A percentile compares a stretch with the other conserved stretches of the same genome.
Conservation (phyloP, 2,888 invertebrate species). For the Dorcus hopei region DNA sequence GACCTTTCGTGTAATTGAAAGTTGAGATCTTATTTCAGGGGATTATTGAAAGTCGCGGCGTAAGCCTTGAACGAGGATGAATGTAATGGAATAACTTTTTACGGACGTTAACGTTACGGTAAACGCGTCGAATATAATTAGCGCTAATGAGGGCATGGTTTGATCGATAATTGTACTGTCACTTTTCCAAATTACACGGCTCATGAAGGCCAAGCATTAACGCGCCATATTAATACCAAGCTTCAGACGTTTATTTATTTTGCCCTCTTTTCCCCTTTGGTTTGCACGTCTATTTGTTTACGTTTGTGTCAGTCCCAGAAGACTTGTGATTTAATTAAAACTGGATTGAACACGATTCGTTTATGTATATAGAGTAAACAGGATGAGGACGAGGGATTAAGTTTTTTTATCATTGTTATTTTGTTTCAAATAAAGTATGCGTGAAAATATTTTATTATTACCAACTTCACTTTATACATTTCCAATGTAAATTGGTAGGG, state of each 20-base stretch:
- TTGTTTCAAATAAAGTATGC: too few species aligned
- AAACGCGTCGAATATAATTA: constrained; percentile 26
- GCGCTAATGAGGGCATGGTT: constrained; percentile 24
- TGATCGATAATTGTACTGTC: constrained; percentile 22
- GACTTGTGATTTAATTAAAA: constrained; percentile 18
- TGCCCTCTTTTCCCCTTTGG: constrained; percentile 7
- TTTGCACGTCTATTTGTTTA: constrained; percentile 12
- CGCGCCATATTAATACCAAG: constrained; percentile 10
- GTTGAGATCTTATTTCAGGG: constrained; percentile 34
- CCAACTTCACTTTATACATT: too few species aligned
- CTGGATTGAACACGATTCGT: constrained; percentile 14
- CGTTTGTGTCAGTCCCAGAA: constrained; percentile 6
- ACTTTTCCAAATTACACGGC: constrained; percentile 5
- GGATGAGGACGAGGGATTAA: too few species aligned
- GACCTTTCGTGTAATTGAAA: constrained; percentile 36
- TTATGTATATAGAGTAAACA: not conserved
- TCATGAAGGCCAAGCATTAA: constrained; percentile 2
- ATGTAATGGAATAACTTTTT: constrained; percentile 27
- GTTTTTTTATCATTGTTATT: too few species aligned
- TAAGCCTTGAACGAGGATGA: constrained; percentile 17
- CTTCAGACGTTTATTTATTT: constrained; percentile 10
- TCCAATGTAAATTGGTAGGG: too few species aligned
- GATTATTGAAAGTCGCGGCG: constrained; percentile 34
- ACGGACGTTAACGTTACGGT: constrained; percentile 22
- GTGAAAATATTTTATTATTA: too few species aligned